These are phyloP conservation scores for Hypsibius dujardini DNA, from an alignment of 1,140 invertebrate species.

Conservation along the genomic window DNA sequence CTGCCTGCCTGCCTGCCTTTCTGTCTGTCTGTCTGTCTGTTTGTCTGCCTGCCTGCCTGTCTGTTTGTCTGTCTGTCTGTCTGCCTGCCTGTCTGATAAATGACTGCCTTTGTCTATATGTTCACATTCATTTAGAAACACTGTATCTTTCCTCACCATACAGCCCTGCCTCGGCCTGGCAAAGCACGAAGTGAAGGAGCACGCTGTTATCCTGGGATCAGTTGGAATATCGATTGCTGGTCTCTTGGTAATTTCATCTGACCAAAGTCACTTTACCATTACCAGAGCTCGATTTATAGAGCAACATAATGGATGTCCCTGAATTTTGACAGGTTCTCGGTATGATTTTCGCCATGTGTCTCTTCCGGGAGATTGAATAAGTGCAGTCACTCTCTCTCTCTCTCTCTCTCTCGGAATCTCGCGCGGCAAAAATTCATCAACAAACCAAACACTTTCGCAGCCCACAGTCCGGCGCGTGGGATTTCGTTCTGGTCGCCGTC, in stretches of 20 bases:
- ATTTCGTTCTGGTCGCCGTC: too few relatives aligned
- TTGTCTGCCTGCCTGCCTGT: not conserved
- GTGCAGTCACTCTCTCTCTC: not conserved
- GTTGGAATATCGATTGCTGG: conserved; percentile 59
- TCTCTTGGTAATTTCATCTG: conserved; percentile 47
- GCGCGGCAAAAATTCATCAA: too few relatives aligned
- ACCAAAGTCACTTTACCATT: conserved; percentile 1
- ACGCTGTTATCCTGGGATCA: conserved; percentile 47
- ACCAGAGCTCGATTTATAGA: conserved; percentile 1
- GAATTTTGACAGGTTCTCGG: conserved; percentile 27
- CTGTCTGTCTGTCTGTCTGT: not conserved
- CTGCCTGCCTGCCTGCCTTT: not conserved
- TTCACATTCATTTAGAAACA: conserved; percentile 46
- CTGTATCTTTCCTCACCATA: conserved; percentile 17
- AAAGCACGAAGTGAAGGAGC: conserved; percentile 49
- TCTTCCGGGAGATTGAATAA: conserved; percentile 29
- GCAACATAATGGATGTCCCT: conserved; percentile 18
- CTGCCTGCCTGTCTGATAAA: conserved; percentile 5
- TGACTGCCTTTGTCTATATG: conserved; percentile 41
- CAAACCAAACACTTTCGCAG: too few relatives aligned
- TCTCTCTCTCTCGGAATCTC: too few relatives aligned
- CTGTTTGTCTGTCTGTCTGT: not conserved
- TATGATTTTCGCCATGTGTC: conserved; percentile 28
- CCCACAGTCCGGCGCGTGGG: too few relatives aligned
- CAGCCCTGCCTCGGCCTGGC: conserved; percentile 51